phyloP scores from a whole-genome alignment of 2,113 vertebrate genomes.

The Istiophorus platypterus region DNA sequence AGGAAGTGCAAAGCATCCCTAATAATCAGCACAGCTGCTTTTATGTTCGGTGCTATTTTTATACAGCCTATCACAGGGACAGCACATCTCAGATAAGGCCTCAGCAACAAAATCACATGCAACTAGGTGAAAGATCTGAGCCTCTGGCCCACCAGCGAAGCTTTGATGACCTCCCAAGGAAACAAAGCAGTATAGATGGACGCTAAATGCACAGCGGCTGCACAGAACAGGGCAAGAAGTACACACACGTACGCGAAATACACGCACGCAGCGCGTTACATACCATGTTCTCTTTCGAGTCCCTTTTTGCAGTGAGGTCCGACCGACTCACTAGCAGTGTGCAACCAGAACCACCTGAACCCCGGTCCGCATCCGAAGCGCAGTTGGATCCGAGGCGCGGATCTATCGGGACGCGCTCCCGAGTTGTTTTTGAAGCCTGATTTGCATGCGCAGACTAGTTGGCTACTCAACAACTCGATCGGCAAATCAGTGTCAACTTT shows the following conservation, averaged over 20 bases:
- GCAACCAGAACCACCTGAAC: not conserved
- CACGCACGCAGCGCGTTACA: not conserved
- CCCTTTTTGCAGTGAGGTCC: conserved; percentile 26
- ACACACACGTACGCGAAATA: not conserved
- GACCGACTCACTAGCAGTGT: not conserved
- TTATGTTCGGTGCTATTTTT: not conserved
- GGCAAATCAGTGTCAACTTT: conserved; percentile 62
- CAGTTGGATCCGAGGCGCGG: not conserved
- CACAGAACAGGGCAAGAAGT: not conserved
- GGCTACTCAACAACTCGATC: conserved; percentile 17
- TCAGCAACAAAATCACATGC: not conserved
- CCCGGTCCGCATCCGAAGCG: conserved; percentile 9
- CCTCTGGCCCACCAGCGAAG: not conserved
- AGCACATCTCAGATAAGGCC: not conserved
- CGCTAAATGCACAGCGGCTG: not conserved
- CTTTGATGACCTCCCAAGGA: not conserved
- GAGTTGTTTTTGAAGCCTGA: conserved; percentile 36
- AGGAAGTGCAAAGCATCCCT: not conserved
- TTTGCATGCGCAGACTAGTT: conserved; percentile 43
- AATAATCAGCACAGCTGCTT: not conserved
- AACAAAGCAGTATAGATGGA: not conserved
- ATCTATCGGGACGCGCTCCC: not conserved
- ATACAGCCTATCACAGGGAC: not conserved
- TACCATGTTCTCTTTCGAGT: conserved; percentile 51
- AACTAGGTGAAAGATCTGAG: not conserved